Evolutionary conservation across 2,888 invertebrate species (phyloP).

Genomic region (Polydrusus cervinus): DNA sequence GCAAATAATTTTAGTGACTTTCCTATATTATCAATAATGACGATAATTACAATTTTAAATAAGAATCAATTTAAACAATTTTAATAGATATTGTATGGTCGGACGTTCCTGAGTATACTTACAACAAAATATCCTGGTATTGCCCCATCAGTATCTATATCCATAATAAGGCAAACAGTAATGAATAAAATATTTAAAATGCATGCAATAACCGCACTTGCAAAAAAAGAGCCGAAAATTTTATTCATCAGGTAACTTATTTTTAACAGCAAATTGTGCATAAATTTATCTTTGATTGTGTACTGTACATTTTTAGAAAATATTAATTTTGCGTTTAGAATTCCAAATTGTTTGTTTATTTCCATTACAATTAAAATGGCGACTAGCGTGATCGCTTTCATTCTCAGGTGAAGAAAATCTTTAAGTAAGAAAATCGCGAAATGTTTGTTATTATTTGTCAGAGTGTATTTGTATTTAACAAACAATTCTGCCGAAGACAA

Average conservation of each 20-base stretch:
- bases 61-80: too few species aligned
- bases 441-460: not conserved
- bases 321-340: not conserved
- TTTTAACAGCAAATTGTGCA: constrained; percentile 1
- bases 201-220: not conserved
- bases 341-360: not conserved
- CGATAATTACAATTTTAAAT: too few species aligned
- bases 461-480: not conserved
- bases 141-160: not conserved
- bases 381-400: not conserved
- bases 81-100: too few species aligned
- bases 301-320: not conserved
- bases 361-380: not conserved
- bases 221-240: not conserved
- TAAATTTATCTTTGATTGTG: not conserved
- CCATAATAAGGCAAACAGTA: not conserved
- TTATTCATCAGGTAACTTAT: not conserved
- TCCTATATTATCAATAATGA: too few species aligned
- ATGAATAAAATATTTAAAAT: not conserved
- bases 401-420: not conserved
- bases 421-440: not conserved
- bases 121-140: not conserved
- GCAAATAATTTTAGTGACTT: too few species aligned
- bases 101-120: not conserved
- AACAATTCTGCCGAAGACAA: not conserved